Conservation (phyloP, 2,113 vertebrate species). For the Lontra canadensis region DNA sequence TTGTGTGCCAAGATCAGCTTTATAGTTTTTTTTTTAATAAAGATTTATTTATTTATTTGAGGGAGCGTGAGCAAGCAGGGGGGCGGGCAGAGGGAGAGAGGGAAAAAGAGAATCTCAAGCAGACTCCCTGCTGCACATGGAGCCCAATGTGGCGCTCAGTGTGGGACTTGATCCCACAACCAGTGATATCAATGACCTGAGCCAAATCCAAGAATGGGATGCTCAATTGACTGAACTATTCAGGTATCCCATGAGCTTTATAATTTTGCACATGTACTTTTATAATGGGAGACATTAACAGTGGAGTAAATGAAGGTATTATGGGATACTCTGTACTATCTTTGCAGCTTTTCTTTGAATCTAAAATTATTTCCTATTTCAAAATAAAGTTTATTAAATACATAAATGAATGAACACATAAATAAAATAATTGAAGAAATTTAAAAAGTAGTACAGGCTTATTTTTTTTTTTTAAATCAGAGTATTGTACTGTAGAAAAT, state of each 20-base stretch:
- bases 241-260: not conserved
- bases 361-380: not conserved
- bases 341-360: slow-evolving; percentile 30
- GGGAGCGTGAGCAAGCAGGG: not conserved
- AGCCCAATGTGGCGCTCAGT: not conserved
- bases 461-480: not conserved
- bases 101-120: not conserved
- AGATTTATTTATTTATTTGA: not conserved
- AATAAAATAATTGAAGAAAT: not conserved
- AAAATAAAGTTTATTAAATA: slow-evolving; percentile 20
- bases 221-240: not conserved
- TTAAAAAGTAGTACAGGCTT: not conserved
- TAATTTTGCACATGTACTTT: not conserved
- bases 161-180: not conserved
- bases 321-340: not conserved
- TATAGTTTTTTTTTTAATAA: not conserved
- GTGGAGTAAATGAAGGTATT: not conserved
- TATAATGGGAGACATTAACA: not conserved
- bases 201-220: not conserved
- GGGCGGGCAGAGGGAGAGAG: not conserved
- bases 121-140: not conserved
- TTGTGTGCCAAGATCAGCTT: not conserved
- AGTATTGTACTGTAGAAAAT: not conserved
- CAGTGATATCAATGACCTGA: not conserved
- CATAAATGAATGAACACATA: not conserved